Percentiles rank a stretch among this genome's conserved stretches.
These are phyloP conservation scores for Drosophila meridionalis DNA, from an alignment of 2,888 invertebrate species.

Conservation along the genomic window DNA sequence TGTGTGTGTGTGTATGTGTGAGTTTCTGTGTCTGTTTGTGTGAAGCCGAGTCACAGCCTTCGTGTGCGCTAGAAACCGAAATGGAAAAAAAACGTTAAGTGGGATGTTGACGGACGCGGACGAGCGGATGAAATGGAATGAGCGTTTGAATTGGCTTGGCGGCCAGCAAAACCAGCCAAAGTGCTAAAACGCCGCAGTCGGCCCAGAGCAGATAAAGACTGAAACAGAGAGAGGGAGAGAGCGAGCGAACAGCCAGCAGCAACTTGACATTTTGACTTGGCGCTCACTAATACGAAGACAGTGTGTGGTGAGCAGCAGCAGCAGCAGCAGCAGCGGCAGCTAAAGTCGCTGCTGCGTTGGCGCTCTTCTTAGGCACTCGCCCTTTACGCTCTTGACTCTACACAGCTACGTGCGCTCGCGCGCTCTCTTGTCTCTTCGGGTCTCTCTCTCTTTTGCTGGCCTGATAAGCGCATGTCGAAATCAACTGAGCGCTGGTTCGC, in stretches of 20 bases:
- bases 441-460: conserved; percentile 29
- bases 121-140: conserved; percentile 81
- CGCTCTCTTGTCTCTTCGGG: conserved; percentile 19
- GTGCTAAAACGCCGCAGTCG: conserved; percentile 66
- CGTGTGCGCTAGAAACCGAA: conserved; percentile 29
- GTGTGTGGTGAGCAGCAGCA: conserved; percentile 10
- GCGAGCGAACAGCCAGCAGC: conserved; percentile 27
- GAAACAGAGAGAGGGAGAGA: conserved; percentile 21
- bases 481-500: conserved; percentile 37
- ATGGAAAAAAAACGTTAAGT: conserved; percentile 62
- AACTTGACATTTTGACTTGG: conserved; percentile 70
- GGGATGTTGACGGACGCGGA: conserved; percentile 82
- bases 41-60: conserved; percentile 53
- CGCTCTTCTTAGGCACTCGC: conserved; percentile 56
- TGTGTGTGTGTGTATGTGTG: conserved; percentile 12
- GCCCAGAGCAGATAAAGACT: conserved; percentile 48
- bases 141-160: conserved; percentile 69
- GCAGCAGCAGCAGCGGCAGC: conserved; percentile 7
- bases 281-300: conserved; percentile 39
- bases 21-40: conserved; percentile 10
- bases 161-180: conserved; percentile 59
- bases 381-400: conserved; percentile 44
- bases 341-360: conserved; percentile 59
- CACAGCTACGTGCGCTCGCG: conserved; percentile 19
- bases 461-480: conserved; percentile 64